Base-by-base conservation (phyloP, 2,888 invertebrate species). In the Oxycera nigricornis region DNA sequence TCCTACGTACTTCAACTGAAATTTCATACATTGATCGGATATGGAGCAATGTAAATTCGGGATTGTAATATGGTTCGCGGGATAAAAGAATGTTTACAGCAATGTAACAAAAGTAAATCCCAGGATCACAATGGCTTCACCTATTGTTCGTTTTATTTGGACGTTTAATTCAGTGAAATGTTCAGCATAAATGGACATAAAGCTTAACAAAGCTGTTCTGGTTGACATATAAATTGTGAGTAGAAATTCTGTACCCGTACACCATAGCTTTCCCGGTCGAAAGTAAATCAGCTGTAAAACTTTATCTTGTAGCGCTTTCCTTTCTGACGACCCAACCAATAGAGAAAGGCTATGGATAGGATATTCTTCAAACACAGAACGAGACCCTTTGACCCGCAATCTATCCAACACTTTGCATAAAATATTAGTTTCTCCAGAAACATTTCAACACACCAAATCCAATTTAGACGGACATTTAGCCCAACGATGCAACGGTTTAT, bases 11-110 rank as follows among this genome's bases (percentile, higher is more conserved):
- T 55, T 59, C 59, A 11, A 9, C n/a, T 41, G 67, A 11, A 31
- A 7, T 22, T 41, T 22, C 62, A 11, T 61, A 7, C 50, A 41
- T 31, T 28, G 3, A 20, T 11, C 17, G 57, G 6, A 41, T 2
- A 68, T 55, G 17, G 57, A 74, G 70, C 26, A 68, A 74, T 68
- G 74, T 55, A 57, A 30, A 24, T 68, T 59, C 57, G 65, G 67
- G 55, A 24, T 52, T 67, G 52, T 57, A 73, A 67, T 73, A 67
- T 67, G 52, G 50, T 67, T 68, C 74, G 70, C 11, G 30, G 30
- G 30, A 59, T 59, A 59, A 59, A 26, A 30, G 28, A 4, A 28
- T 28, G 24, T 26, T 28, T 59, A n/a, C 59, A 59, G 22, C 28
- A 28, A 20, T 59, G 7, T 20, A 20, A 55, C 17, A 2, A 55